phyloP scores from a whole-genome alignment of 2,888 invertebrate species.

The Caenorhabditis sp. region DNA sequence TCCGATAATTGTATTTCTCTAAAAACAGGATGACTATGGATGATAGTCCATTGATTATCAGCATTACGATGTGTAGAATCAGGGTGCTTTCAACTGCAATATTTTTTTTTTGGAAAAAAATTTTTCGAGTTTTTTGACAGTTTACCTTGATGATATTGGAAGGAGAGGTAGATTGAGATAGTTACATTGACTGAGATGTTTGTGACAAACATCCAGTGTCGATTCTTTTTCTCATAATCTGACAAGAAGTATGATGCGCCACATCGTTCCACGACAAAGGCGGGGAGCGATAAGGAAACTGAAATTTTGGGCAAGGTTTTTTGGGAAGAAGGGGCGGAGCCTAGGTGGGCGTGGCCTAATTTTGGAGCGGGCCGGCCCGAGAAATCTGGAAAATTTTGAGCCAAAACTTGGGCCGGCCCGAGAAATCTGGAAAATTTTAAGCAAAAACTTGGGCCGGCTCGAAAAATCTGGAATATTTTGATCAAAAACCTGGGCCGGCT shows the following conservation, averaged over 20 bases:
- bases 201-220: constrained; percentile 21
- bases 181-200: constrained; percentile 7
- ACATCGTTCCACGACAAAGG: constrained; percentile 35
- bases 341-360: no score
- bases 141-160: constrained; percentile 31
- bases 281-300: constrained; percentile 35
- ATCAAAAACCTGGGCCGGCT: no score
- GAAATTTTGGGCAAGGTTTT: no score
- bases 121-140: background rate
- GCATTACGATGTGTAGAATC: constrained; percentile 16
- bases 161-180: constrained; percentile 14
- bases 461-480: no score
- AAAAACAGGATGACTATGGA: constrained; percentile 19
- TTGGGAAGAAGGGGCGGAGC: no score
- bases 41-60: constrained; percentile 23
- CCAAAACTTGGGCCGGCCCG: no score
- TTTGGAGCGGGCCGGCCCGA: no score
- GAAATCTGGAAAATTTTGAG: no score
- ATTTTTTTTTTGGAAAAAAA: background rate
- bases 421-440: no score
- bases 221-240: constrained; percentile 35
- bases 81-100: constrained; percentile 28
- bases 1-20: constrained; percentile 37
- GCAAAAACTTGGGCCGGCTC: no score
- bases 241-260: constrained; percentile 37